Conservation (phyloP, 2,797 vertebrate genomes). For the Eremophila alpestris region DNA sequence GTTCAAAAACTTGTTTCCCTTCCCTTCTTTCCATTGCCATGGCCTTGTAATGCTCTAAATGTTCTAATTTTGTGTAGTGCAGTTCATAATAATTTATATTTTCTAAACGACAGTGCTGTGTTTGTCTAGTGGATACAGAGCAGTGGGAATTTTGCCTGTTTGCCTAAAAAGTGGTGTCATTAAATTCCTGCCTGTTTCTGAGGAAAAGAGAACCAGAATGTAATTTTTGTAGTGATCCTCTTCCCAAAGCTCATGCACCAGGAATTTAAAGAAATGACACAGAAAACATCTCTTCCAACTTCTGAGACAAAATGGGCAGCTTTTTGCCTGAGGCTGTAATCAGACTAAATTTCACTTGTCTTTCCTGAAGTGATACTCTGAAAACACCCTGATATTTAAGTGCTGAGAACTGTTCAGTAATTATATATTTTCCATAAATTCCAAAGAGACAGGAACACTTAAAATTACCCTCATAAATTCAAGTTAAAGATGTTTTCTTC, state of each 20-base stretch:
- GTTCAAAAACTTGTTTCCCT: background rate
- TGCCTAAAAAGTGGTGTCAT: background rate
- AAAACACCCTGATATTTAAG: background rate
- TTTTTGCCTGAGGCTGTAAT: background rate
- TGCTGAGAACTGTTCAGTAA: background rate
- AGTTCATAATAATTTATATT: background rate
- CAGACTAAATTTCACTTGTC: background rate
- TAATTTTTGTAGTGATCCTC: background rate
- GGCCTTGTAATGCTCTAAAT: background rate
- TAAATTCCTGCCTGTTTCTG: background rate
- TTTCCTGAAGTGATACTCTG: background rate
- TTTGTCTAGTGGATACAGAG: background rate
- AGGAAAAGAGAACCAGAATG: background rate
- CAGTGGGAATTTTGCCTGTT: background rate
- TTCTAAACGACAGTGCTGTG: background rate
- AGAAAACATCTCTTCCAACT: background rate
- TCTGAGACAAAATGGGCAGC: background rate
- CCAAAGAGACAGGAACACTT: background rate
- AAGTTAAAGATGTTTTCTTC: background rate
- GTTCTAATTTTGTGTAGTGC: background rate
- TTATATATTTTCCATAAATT: background rate
- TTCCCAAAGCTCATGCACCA: background rate
- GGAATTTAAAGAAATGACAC: background rate
- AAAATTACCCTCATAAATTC: background rate
- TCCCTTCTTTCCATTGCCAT: background rate